Evolutionary conservation across 2,113 vertebrate species (phyloP).

Genomic region (Chamaetylas fuelleborni): DNA sequence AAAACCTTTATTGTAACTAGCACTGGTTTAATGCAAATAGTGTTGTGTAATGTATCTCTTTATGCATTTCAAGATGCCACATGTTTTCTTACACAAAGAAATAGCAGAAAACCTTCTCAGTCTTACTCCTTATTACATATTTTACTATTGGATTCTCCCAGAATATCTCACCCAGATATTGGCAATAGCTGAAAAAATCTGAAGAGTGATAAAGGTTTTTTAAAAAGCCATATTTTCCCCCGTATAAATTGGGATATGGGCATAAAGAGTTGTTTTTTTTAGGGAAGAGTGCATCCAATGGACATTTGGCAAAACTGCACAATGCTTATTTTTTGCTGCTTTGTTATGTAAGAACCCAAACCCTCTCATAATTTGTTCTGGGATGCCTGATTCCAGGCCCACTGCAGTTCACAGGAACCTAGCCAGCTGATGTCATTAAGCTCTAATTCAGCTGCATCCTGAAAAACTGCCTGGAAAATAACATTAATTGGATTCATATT

Average conservation of each 20-base stretch:
- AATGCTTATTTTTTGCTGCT: background rate
- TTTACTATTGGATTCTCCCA: background rate
- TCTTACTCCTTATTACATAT: background rate
- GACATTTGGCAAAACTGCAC: background rate
- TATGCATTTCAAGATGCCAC: background rate
- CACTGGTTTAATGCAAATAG: background rate
- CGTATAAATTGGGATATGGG: background rate
- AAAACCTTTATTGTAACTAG: background rate
- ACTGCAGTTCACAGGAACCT: background rate
- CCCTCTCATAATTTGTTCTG: background rate
- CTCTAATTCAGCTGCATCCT: background rate
- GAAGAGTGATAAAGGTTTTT: background rate
- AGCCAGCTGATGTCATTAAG: background rate
- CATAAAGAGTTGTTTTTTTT: background rate
- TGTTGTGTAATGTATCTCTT: background rate
- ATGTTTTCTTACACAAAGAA: background rate
- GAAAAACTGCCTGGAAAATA: background rate
- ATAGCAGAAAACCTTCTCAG: background rate
- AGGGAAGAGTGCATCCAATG: background rate
- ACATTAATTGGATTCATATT: background rate
- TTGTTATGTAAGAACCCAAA: background rate
- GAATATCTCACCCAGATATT: background rate
- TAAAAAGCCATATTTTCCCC: accelerated
- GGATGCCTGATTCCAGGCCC: background rate
- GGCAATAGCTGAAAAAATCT: background rate